Conservation (phyloP, 2,113 vertebrate species). For the Aleadryas rufinucha region DNA sequence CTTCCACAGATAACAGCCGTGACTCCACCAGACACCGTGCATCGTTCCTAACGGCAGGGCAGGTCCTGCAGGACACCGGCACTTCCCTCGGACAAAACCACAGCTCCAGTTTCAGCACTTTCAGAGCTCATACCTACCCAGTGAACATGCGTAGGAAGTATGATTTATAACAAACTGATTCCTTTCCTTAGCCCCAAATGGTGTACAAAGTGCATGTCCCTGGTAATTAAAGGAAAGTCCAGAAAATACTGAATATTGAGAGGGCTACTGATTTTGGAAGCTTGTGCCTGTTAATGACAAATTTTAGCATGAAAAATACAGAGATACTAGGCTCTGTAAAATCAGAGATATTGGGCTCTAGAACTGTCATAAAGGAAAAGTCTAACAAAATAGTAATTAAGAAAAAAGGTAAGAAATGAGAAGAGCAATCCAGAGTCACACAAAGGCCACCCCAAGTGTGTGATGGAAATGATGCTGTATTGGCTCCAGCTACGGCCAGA, state of each 20-base stretch:
- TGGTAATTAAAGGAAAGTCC: background rate
- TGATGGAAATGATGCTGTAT: background rate
- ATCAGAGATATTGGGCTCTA: background rate
- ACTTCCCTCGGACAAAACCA: background rate
- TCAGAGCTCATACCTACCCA: background rate
- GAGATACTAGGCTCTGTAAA: background rate
- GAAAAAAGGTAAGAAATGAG: background rate
- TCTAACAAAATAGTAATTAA: background rate
- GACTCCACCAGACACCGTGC: background rate
- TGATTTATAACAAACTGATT: background rate
- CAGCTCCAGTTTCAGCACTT: background rate
- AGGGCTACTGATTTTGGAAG: background rate
- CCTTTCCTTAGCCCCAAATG: background rate
- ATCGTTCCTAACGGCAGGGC: background rate
- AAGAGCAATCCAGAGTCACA: background rate
- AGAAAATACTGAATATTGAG: background rate
- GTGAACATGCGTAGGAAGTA: background rate
- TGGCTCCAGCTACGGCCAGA: background rate
- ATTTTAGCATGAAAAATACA: background rate
- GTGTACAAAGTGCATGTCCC: accelerated
- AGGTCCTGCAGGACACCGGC: background rate
- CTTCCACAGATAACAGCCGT: background rate
- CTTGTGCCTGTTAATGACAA: background rate
- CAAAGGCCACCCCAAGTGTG: background rate
- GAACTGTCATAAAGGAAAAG: background rate